These are phyloP conservation scores for Amitus sp. DNA, from an alignment of 2,888 invertebrate genomes.

Conservation along the genomic window DNA sequence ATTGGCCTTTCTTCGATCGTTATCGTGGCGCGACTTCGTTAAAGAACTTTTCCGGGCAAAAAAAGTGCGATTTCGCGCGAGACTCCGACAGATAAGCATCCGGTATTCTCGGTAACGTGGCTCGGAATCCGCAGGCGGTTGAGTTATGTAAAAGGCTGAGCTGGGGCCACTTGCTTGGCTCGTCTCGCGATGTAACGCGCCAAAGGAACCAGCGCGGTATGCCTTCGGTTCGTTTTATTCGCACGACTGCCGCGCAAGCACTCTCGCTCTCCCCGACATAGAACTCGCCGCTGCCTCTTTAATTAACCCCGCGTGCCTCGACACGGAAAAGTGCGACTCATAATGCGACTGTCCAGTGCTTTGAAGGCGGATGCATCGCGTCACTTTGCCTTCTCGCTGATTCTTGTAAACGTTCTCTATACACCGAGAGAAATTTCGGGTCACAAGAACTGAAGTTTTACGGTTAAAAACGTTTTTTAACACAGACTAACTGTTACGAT, in stretches of 20 bases:
- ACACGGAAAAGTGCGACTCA: constrained; percentile 44
- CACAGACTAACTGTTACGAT: too few species aligned
- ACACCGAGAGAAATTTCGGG: too few species aligned
- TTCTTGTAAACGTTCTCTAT: constrained; percentile 23
- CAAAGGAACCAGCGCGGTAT: constrained; percentile 24
- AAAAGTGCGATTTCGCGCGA: constrained; percentile 27
- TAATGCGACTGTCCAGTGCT: constrained; percentile 38
- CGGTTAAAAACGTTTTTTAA: too few species aligned
- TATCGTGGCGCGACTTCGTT: constrained; percentile 39
- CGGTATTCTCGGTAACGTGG: constrained; percentile 40
- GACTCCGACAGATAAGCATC: constrained; percentile 32
- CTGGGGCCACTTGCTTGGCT: constrained; percentile 29
- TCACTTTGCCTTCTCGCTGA: constrained; percentile 23
- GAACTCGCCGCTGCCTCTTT: constrained; percentile 50
- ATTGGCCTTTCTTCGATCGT: constrained; percentile 16
- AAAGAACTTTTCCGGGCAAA: constrained; percentile 23
- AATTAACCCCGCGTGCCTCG: constrained; percentile 55
- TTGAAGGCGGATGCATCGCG: constrained; percentile 38
- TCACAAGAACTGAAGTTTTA: too few species aligned
- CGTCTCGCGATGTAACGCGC: constrained; percentile 22
- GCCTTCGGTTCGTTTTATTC: constrained; percentile 27
- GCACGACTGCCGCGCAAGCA: constrained; percentile 29
- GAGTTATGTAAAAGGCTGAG: constrained; percentile 41
- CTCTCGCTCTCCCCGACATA: constrained; percentile 18
- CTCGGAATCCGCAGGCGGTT: constrained; percentile 35